Evolutionary conservation across 2,797 vertebrate species (phyloP).

Genomic region (Ibycter americanus): DNA sequence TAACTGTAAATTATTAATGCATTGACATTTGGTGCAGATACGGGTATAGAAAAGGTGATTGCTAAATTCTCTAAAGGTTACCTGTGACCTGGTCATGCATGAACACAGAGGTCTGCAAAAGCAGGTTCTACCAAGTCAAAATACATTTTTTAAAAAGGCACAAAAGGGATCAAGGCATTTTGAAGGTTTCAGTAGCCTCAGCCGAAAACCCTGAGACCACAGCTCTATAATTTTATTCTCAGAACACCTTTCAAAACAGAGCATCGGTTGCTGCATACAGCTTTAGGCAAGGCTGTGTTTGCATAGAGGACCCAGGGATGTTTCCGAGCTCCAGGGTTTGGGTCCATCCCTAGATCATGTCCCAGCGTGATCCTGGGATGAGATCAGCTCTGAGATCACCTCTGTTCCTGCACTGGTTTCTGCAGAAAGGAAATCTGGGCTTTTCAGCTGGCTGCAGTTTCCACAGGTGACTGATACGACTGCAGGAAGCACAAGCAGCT

Average conservation of each 20-base stretch:
- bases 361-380: not conserved
- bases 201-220: not conserved
- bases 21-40: not conserved
- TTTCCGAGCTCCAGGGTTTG: not conserved
- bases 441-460: not conserved
- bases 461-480: not conserved
- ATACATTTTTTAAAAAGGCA: rapidly evolving
- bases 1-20: not conserved
- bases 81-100: not conserved
- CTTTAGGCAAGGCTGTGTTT: not conserved
- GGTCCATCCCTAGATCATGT: not conserved
- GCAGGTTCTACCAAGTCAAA: not conserved
- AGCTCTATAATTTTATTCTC: not conserved
- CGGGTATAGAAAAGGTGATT: not conserved
- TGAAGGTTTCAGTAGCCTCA: not conserved
- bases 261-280: not conserved
- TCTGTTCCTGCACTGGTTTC: not conserved
- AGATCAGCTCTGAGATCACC: conserved; percentile 16
- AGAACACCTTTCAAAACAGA: not conserved
- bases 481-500: not conserved
- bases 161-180: not conserved
- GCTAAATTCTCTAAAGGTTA: not conserved
- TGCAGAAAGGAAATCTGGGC: not conserved
- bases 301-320: not conserved
- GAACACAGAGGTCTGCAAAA: not conserved